These are phyloP conservation scores for Philopotamus ludificatus DNA, from an alignment of 1,140 invertebrate genomes.

Conservation along the genomic window DNA sequence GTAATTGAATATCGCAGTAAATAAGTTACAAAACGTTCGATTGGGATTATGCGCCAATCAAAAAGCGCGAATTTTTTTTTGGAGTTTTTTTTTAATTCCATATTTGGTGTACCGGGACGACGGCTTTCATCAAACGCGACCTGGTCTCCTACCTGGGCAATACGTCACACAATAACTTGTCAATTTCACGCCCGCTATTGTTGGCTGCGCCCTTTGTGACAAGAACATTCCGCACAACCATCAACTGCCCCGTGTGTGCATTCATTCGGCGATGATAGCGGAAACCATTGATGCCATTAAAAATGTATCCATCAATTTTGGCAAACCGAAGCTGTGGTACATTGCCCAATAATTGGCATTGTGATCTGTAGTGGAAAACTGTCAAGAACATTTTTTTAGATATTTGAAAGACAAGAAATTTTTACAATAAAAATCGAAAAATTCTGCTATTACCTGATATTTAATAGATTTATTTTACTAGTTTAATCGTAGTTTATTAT, in stretches of 20 bases:
- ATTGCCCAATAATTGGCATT: neutral
- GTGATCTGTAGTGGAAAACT: neutral
- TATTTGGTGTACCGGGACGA: neutral
- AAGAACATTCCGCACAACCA: neutral
- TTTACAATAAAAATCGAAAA: neutral
- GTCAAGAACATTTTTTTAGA: neutral
- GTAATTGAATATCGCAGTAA: no score
- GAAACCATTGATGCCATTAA: conserved; percentile 6
- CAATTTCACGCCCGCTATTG: conserved; percentile 28
- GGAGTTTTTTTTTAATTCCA: neutral
- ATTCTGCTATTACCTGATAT: no score
- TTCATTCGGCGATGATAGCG: conserved; percentile 14
- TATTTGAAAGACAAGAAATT: neutral
- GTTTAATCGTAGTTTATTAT: no score
- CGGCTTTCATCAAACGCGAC: conserved; percentile 4
- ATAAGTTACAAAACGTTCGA: no score
- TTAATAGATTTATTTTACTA: no score
- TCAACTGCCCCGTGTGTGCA: conserved; percentile 22
- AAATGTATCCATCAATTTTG: neutral
- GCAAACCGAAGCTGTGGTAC: no score
- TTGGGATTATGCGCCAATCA: neutral
- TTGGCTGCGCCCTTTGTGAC: neutral
- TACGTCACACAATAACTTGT: conserved; percentile 12
- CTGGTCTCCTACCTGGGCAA: neutral
- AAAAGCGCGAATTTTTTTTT: neutral